Evolutionary conservation across 1,140 invertebrate genomes (phyloP), one percentile per base, ranked within the genome.

Genomic region (Popillia japonica): DNA sequence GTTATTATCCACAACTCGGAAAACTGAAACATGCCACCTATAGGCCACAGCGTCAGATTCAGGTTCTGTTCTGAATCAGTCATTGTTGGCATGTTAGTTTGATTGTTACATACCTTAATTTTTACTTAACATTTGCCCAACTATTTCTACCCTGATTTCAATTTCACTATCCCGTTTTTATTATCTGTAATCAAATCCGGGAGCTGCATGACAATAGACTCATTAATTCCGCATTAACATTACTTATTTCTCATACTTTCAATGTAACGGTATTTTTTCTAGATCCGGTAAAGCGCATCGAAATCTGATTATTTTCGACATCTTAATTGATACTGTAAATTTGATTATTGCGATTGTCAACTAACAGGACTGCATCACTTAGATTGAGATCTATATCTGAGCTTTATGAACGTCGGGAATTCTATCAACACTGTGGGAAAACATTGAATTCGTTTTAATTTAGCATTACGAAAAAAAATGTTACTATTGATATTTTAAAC

Each of bases 291-390:
- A 3, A 55, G 14, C 14, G 14, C 48, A n/a, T n/a, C n/a, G n/a
- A 6, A 55, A 55, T 55, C n/a, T 7, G 11, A 55, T 34, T 17
- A 55, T 55, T 55, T 55, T 34, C 27, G 27, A 34, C 27, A 34
- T 34, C 44, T 55, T 55, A 55, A 55, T 55, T 55, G 2, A 14
- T 55, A n/a, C 48, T 55, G 48, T 55, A 55, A 48, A 55, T 55
- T 55, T n/a, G 6, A 55, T 55, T 55, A 55, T 14, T 17, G 11
- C 48, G 6, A 6, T 17, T 6, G 48, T 55, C 14, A 55, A n/a
- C 1, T 7, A 17, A 55, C 14, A 34, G 27, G 27, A 34, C 27
- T 4, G 27, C 4, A 34, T 34, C 27, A 4, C 27, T 34, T 34
- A 34, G 11, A 17, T 55, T n/a, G 6, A 2, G 6, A 17, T n/a